Conservation (phyloP, 2,797 vertebrate species). For the Sciaenops ocellatus region DNA sequence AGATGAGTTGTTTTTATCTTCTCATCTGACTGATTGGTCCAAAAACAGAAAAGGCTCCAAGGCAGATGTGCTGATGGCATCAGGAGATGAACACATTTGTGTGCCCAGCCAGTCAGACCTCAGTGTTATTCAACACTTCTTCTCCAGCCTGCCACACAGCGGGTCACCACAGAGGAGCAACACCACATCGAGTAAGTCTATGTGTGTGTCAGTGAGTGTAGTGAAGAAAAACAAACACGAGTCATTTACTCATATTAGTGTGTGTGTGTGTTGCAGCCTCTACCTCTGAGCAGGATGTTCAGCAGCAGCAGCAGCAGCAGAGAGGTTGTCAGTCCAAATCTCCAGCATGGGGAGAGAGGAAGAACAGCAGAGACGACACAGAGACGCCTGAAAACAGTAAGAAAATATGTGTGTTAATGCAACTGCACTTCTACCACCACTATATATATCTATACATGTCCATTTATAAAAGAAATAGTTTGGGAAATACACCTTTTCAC, state of each 20-base stretch:
- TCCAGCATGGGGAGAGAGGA: slow-evolving; percentile 88
- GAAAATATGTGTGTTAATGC: slow-evolving; percentile 11
- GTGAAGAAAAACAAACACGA: neutral
- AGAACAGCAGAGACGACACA: slow-evolving; percentile 86
- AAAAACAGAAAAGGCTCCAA: slow-evolving; percentile 88
- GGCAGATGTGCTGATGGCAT: slow-evolving; percentile 78
- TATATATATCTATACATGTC: no score
- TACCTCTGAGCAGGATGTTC: slow-evolving; percentile 72
- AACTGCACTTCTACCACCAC: neutral
- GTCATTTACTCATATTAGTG: neutral
- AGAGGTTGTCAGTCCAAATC: slow-evolving; percentile 79
- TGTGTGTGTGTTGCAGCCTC: slow-evolving; percentile 65
- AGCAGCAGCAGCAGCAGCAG: slow-evolving; percentile 66
- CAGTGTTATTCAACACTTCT: slow-evolving; percentile 89
- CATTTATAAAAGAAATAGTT: neutral
- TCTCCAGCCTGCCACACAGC: slow-evolving; percentile 85
- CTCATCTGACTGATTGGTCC: neutral
- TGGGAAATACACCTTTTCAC: neutral
- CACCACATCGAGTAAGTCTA: slow-evolving; percentile 76
- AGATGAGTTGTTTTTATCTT: neutral
- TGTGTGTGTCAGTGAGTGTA: neutral
- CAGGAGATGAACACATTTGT: slow-evolving; percentile 79
- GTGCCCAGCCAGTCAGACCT: slow-evolving; percentile 90
- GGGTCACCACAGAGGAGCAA: slow-evolving; percentile 89
- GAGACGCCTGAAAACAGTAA: slow-evolving; percentile 88